Base-by-base conservation (phyloP, 2,797 vertebrate species). In the Capromys pilorides region DNA sequence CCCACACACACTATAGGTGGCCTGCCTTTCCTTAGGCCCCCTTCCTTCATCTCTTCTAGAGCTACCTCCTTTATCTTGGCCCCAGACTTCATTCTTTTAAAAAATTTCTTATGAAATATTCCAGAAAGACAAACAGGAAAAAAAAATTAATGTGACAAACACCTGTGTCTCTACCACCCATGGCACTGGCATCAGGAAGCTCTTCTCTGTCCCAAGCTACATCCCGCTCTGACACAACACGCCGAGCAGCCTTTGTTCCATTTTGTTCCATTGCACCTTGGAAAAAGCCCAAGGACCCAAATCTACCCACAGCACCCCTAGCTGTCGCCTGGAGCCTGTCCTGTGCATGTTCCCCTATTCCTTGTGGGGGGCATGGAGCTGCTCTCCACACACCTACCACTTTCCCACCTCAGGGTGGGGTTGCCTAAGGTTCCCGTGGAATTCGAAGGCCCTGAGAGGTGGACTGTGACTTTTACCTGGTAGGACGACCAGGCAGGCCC, bases 181-280 rank as follows among this genome's bases (percentile, higher is more conserved):
- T 86, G 86, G 4, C 36, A 9, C 8, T 54, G 64, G 92, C 62
- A 51, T 84, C 78, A 94, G 89, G 54, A 22, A 81, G 82, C 39
- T 75, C 49, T 49, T 49, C 80, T 77, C 66, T 78, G 90, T 64
- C 75, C 36, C 6, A 33, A 93, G 49, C 62, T 61, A 36, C 7
- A 18, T 13, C 78, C 28, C 59, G 93, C 80, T 51, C 90, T 36
- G 21, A 86, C 22, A 90, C 21, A 49, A 31, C 51, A 41, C 12
- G 88, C 84, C 89, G n/a, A 26, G 69, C 41, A 90, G 75, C 36
- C 88, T 95, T 95, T 95, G 91, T 94, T 95, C 90, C 49, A 33
- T 51, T 94, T 95, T 95, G 91, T 94, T 95, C 90, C 49, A 33
- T 41, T 81, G 89, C 81, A 71, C 81, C 81, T 28, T 2, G 36